A percentile compares a stretch with the other conserved stretches of the same genome.
These are phyloP conservation scores for Aleiodes sp. DNA, from an alignment of 1,140 invertebrate species.

Conservation along the genomic window DNA sequence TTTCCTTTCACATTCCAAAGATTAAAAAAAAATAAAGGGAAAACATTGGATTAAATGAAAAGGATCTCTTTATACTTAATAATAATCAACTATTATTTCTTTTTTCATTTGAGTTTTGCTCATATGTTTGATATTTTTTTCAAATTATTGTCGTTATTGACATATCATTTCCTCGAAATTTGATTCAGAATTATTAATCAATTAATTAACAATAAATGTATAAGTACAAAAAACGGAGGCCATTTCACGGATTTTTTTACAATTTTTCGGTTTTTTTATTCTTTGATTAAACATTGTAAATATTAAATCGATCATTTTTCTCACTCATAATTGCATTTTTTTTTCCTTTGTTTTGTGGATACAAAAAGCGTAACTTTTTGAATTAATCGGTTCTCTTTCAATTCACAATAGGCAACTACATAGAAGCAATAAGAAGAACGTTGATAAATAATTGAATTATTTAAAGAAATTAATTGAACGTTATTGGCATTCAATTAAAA, in stretches of 20 bases:
- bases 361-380: too few species aligned
- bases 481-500: too few species aligned
- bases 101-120: slow-evolving; percentile 28
- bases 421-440: too few species aligned
- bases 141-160: slow-evolving; percentile 36
- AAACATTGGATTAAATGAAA: background rate
- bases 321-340: too few species aligned
- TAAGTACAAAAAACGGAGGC: background rate
- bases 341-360: too few species aligned
- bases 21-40: background rate
- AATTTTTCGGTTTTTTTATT: too few species aligned
- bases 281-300: too few species aligned
- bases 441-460: too few species aligned
- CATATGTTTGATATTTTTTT: slow-evolving; percentile 28
- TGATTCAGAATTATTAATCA: slow-evolving; percentile 19
- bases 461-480: too few species aligned
- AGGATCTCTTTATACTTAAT: background rate
- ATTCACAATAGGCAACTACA: too few species aligned
- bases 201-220: background rate
- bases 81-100: slow-evolving; percentile 23
- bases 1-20: background rate
- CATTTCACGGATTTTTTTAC: background rate
- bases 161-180: slow-evolving; percentile 28
- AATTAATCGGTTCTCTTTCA: too few species aligned
- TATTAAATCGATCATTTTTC: too few species aligned